Base-by-base conservation (phyloP, 2,797 vertebrate genomes). In the Parambassis ranga region DNA sequence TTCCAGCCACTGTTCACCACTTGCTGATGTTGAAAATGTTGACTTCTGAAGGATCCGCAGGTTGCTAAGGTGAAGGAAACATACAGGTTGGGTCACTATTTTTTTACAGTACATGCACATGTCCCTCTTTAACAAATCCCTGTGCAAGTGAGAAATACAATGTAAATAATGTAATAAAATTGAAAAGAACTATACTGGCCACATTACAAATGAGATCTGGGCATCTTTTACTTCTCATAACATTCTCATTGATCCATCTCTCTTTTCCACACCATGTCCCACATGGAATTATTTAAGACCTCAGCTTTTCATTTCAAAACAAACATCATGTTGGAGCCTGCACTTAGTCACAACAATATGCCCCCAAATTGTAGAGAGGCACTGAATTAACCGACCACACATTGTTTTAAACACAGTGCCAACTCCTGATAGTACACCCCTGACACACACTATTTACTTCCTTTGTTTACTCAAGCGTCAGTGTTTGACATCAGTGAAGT, bases 11-110 rank as follows among this genome's bases (percentile, higher is more conserved):
- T 94, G 91, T 28, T 89, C 88, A 51, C 91, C 92, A 52, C 88
- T 92, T 35, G 86, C 87, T 23, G 93, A 92, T 49, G 88, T 92
- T 49, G 89, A 88, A 38, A 92, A 85, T 7, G 65, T 53, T 0
- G 92, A 92, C 89, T 95, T 96, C 85, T 98, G 95, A 64, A 99
- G 95, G 63, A 96, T 97, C 89, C 96, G 91, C 88, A 99, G 94
- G 89, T 98, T 97, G 66, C 98, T 99, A 66, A 56, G 57, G 75
- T 23, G 75, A 57, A 75, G 27, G 68, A 33, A 78, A 51, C 16
- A 53, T 41, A 65, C 9, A 57, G 0, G 27, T 15, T 3, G 24
- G 10, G 4, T 64, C 13, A 48, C 18, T 38, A 13, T 42, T 32
- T 18, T 42, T 33, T 19, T 19, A 23, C 2, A 32, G 2, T 6